Evolutionary conservation across 2,888 invertebrate species (phyloP).

Genomic region (Dolichomitus sp.): DNA sequence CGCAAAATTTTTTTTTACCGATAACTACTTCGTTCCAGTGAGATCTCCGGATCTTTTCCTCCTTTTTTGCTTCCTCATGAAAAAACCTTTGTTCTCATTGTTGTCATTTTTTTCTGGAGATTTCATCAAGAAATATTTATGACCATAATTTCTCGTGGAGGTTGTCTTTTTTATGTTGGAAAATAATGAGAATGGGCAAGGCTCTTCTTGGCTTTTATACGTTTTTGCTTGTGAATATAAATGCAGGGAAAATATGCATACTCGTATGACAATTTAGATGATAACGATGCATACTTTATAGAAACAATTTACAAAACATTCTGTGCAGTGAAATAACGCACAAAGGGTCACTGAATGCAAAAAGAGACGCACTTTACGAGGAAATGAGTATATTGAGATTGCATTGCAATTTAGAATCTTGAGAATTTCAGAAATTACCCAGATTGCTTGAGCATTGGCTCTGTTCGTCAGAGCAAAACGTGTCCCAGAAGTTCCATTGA

Average conservation of each 20-base stretch:
- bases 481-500: constrained; percentile 36
- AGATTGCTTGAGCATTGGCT: background rate
- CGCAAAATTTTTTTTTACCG: background rate
- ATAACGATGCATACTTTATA: background rate
- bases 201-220: background rate
- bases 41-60: background rate
- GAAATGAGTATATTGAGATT: constrained; percentile 63
- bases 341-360: constrained; percentile 28
- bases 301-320: constrained; percentile 38
- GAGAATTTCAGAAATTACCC: constrained; percentile 38
- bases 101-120: too few relatives aligned
- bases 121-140: too few relatives aligned
- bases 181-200: background rate
- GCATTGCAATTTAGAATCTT: constrained; percentile 58
- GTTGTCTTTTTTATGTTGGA: too few relatives aligned
- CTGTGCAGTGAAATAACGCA: constrained; percentile 24
- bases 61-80: too few relatives aligned
- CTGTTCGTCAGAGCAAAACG: constrained; percentile 28
- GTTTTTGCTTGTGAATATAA: background rate
- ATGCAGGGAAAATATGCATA: background rate
- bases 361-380: constrained; percentile 32
- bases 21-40: background rate
- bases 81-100: too few relatives aligned
- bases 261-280: background rate
- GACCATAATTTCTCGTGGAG: too few relatives aligned